Conservation (phyloP, 2,888 invertebrate species). For the Sminthurinus aureus region DNA sequence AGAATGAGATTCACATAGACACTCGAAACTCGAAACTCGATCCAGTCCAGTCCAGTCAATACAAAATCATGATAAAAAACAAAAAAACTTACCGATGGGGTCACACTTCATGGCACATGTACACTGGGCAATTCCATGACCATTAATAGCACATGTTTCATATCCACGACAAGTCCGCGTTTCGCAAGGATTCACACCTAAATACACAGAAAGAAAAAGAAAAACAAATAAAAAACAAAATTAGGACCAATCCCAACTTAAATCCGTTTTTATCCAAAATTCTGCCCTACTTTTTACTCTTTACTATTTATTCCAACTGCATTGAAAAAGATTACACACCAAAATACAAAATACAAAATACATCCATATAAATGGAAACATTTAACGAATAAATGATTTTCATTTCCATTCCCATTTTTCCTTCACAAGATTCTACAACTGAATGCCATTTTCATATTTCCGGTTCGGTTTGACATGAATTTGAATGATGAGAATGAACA, state of each 20-base stretch:
- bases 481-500: not conserved
- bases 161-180: conserved; percentile 78
- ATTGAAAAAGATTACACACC: too few species aligned
- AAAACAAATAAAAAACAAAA: not conserved
- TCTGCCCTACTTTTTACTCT: too few species aligned
- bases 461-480: not conserved
- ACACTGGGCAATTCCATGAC: conserved; percentile 82
- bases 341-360: too few species aligned
- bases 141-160: conserved; percentile 83
- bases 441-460: too few species aligned
- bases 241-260: not conserved
- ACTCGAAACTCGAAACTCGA: too few species aligned
- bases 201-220: conserved; percentile 15
- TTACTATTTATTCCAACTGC: too few species aligned
- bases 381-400: too few species aligned
- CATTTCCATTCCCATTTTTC: too few species aligned
- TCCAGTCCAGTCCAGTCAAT: too few species aligned
- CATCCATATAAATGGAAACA: too few species aligned
- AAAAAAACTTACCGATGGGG: conserved; percentile 72
- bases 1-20: too few species aligned
- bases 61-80: conserved; percentile 64
- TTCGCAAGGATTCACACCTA: conserved; percentile 83
- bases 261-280: not conserved
- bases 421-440: too few species aligned
- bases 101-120: conserved; percentile 84